Base-by-base conservation (phyloP, 1,140 invertebrate genomes). In the Rhyzopertha dominica region DNA sequence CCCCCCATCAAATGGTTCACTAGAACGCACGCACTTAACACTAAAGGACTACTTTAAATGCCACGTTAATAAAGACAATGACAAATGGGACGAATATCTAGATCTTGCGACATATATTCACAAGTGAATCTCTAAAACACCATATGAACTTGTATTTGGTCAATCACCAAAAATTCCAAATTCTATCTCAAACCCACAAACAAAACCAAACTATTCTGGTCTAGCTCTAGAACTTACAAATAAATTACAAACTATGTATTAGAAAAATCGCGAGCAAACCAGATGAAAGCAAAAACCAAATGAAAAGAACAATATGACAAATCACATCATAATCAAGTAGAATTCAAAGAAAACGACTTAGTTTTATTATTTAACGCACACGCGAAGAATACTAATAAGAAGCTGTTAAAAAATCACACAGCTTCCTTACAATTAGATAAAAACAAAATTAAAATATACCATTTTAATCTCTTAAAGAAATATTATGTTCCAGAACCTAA, bases 21-120 rank as follows among this genome's bases (percentile, higher is more conserved):
- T 69, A 9, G 68, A 70, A 61, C 40, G 63, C 36, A 65, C 65
- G 19, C 66, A 73, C 43, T 56, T 57, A 12, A 65, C 63, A 2
- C 36, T 71, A 13, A 53, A 58, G 26, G 64, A 68, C 28, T 66
- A 70, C 29, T 59, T 71, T 0, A 61, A 63, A 32, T 62, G 66
- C 43, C 73, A 67, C 47, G 42, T 65, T 4, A 58, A 54, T 19
- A 13, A 49, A 10, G 45, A 59, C 18, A 55, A 56, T 8, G 50
- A 28, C 7, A 60, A 74, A 45, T 76, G 73, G 73, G 70, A 74
- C 32, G 32, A 61, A 39, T 67, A 61, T 10, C 41, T 72, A 1
- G 59, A 58, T 1, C 63, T 64, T 19, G 70, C 70, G 1, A 68
- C 66, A 0, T 55, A 66, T n/a, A 23, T 59, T 3, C 72, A 75